Conservation (phyloP, 1,140 invertebrate genomes). For the Bombus vancouverensis region DNA sequence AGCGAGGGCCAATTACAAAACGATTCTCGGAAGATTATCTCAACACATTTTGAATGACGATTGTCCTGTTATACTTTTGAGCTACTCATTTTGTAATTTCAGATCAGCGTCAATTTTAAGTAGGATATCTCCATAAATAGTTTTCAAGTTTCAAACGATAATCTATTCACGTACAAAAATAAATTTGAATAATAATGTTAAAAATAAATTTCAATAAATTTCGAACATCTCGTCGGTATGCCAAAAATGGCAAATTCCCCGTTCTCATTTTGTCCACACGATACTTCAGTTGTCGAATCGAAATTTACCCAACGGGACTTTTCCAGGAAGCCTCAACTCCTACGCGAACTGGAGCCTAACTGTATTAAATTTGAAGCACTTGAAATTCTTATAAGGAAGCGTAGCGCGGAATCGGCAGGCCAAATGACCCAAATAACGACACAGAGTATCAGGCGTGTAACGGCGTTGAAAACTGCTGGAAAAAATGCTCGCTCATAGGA, state of each 20-base stretch:
- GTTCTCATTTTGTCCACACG: background rate
- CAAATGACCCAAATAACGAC: background rate
- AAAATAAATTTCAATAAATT: too few relatives aligned
- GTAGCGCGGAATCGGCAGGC: too few relatives aligned
- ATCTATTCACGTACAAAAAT: background rate
- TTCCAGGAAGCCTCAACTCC: background rate
- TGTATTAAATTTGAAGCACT: constrained; percentile 9
- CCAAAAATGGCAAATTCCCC: background rate
- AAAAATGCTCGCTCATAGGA: background rate
- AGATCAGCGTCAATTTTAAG: background rate
- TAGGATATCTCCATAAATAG: too few relatives aligned
- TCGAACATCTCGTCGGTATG: background rate
- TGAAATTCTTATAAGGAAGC: constrained; percentile 5
- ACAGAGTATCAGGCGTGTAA: too few relatives aligned
- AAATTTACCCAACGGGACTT: constrained; percentile 6
- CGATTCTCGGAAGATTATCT: background rate
- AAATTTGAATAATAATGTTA: background rate
- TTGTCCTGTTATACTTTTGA: background rate
- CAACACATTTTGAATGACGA: background rate
- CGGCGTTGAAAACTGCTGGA: background rate
- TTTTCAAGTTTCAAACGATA: background rate
- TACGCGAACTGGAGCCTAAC: background rate
- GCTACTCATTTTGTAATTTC: background rate
- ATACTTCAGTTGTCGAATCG: background rate
- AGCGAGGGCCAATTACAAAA: background rate